Evolutionary conservation across 2,888 invertebrate genomes (phyloP), one percentile per base, ranked within the genome.

Genomic region (Parnassius orleans): DNA sequence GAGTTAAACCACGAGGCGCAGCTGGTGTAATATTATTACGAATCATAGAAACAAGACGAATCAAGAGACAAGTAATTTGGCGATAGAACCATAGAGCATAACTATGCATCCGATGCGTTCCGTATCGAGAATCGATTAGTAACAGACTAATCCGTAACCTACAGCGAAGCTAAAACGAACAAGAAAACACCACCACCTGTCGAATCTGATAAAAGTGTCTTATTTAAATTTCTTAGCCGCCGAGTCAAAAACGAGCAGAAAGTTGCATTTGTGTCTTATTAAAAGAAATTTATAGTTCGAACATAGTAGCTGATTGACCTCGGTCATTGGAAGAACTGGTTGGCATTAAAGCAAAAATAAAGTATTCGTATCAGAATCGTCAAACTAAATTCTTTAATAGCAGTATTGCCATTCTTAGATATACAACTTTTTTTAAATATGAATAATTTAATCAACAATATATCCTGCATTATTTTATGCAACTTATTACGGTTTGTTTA

Each of bases 201-300:
- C 91, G 89, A 84, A 90, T 89, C 90, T 90, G 90, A 90, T 91
- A 90, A 89, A 87, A 89, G 81, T 87, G 85, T 90, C 89, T 90
- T 87, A 90, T 91, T 91, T 89, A 90, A 90, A 91, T 91, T 88
- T 90, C 84, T 85, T 83, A 79, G 82, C 78, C 83, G 80, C 84
- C 83, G 82, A 85, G 77, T 81, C 86, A 85, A 88, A 91, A 90
- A 90, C 81, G 81, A 90, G 78, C 83, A 86, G 72, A 82, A 84
- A 80, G 83, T 78, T 77, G 82, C 77, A 87, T 89, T 91, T 91
- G 90, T 91, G 91, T 91, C 91, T 90, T 90, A 91, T 91, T 91
- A 91, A 91, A 90, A 86, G 83, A 90, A 91, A 91, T 91, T 90
- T 91, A 91, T 91, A 89, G 90, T 84, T 86, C 78, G 86, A 77